A percentile compares a stretch with the other conserved stretches of the same genome.
phyloP scores from a whole-genome alignment of 1,140 invertebrate species.

The Brevipalpus yothersi region DNA sequence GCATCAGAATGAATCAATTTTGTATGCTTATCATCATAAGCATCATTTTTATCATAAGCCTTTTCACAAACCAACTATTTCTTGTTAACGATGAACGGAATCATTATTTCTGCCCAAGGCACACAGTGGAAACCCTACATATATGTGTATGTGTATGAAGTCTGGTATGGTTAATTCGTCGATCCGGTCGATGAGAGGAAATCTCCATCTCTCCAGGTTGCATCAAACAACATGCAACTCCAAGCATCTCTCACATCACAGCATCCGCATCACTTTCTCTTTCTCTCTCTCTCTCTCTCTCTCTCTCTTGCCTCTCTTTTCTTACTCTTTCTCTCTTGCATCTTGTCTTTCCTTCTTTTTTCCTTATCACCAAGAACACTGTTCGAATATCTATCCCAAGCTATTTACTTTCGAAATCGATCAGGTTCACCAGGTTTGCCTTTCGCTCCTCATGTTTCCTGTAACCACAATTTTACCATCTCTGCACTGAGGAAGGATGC shows the following conservation, averaged over 20 bases:
- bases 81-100: background rate
- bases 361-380: too few species aligned
- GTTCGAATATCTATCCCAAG: too few species aligned
- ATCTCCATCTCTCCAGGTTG: background rate
- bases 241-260: background rate
- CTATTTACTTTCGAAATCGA: too few species aligned
- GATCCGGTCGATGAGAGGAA: background rate
- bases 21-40: background rate
- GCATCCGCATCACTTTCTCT: background rate
- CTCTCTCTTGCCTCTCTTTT: too few species aligned
- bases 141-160: background rate
- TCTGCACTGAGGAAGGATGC: too few species aligned
- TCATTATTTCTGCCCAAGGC: background rate
- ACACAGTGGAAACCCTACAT: background rate
- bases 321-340: too few species aligned
- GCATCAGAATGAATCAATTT: background rate
- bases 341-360: too few species aligned
- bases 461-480: too few species aligned
- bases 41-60: background rate
- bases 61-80: background rate
- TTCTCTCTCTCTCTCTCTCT: background rate
- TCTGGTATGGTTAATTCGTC: background rate
- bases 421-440: too few species aligned
- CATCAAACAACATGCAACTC: background rate
- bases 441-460: too few species aligned